Conservation (phyloP, 1,140 invertebrate species). For the Babylonia areolata region DNA sequence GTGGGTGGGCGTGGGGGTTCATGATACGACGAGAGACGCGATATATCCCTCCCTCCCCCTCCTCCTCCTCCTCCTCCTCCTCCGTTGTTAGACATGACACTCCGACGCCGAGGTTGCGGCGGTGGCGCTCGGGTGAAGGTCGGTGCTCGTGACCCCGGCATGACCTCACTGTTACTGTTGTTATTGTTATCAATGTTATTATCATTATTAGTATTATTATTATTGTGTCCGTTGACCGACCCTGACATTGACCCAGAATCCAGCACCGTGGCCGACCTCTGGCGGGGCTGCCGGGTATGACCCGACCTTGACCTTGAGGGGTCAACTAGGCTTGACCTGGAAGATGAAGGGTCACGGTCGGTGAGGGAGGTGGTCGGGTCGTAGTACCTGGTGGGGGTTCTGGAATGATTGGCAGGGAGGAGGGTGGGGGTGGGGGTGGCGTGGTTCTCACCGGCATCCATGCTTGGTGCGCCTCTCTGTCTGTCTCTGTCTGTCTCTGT, state of each 20-base stretch:
- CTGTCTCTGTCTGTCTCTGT: background rate
- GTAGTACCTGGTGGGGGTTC: background rate
- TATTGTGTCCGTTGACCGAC: background rate
- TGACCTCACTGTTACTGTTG: background rate
- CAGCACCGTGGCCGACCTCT: background rate
- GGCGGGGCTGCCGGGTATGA: background rate
- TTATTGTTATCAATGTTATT: no score
- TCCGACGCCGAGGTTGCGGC: background rate
- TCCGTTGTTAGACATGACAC: background rate
- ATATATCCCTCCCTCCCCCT: no score
- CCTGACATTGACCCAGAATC: background rate
- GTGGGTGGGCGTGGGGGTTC: no score
- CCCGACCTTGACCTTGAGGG: background rate
- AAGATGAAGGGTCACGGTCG: background rate
- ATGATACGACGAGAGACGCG: background rate
- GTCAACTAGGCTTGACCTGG: background rate
- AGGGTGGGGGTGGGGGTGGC: background rate
- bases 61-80: no score
- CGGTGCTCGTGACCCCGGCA: background rate
- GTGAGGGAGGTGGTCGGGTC: background rate
- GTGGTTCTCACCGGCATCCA: no score
- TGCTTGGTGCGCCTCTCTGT: no score
- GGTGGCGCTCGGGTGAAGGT: background rate
- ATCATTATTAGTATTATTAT: no score
- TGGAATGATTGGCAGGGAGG: background rate